Evolutionary conservation across 2,113 vertebrate species (phyloP).

Genomic region (Macroglossus sobrinus): DNA sequence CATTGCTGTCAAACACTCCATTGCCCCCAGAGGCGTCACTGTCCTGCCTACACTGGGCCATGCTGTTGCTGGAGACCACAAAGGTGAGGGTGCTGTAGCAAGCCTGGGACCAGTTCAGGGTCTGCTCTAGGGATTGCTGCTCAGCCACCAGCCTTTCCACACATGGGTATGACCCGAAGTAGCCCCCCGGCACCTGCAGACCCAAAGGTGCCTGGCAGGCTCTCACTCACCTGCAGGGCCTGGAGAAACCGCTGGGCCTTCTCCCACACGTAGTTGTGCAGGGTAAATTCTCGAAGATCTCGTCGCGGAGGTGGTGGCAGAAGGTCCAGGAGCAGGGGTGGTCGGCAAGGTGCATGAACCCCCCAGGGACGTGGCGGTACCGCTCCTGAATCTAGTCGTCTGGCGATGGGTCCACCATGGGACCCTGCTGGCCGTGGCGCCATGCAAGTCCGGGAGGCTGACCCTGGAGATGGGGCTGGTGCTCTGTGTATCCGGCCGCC

Average conservation of each 20-base stretch:
- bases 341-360: conserved; percentile 59
- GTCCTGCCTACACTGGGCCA: conserved; percentile 76
- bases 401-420: conserved; percentile 51
- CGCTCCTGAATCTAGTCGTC: conserved; percentile 77
- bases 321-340: conserved; percentile 82
- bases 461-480: conserved; percentile 72
- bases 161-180: conserved; percentile 63
- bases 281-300: conserved; percentile 77
- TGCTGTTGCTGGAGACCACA: conserved; percentile 76
- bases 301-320: conserved; percentile 75
- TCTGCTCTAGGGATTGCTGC: conserved; percentile 65
- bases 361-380: conserved; percentile 62
- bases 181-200: conserved; percentile 79
- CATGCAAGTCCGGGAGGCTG: conserved; percentile 65
- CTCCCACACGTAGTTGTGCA: conserved; percentile 62
- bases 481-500: conserved; percentile 45
- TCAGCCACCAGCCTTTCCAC: conserved; percentile 79
- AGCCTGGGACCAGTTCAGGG: conserved; percentile 74
- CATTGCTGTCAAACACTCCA: conserved; percentile 69
- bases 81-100: conserved; percentile 64
- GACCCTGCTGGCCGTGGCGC: rapidly evolving
- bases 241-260: conserved; percentile 49
- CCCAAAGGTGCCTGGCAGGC: conserved; percentile 53
- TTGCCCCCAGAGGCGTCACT: conserved; percentile 66
- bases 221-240: not conserved